A percentile compares a stretch with the other conserved stretches of the same genome.
Conservation (phyloP, 1,140 invertebrate genomes). For the Brachionus asplanchnoidis region DNA sequence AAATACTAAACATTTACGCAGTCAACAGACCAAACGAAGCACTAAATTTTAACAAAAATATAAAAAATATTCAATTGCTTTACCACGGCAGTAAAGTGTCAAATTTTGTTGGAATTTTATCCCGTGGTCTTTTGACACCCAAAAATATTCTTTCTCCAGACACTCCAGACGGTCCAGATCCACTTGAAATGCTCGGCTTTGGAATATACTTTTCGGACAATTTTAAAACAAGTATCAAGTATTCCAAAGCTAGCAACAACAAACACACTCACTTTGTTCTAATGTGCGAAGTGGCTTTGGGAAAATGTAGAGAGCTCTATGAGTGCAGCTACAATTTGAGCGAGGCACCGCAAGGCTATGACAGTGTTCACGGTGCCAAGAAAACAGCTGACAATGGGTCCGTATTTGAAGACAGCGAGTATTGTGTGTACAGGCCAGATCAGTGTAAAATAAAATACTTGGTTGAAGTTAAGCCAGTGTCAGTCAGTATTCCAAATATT, state of each 20-base stretch:
- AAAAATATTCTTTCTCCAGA: slow-evolving; percentile 48
- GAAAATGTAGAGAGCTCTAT: slow-evolving; percentile 45
- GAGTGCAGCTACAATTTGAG: background rate
- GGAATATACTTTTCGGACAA: slow-evolving; percentile 56
- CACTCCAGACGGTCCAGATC: slow-evolving; percentile 49
- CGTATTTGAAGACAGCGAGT: slow-evolving; percentile 54
- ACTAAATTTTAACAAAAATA: slow-evolving; percentile 45
- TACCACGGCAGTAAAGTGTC: slow-evolving; percentile 51
- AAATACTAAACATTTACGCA: slow-evolving; percentile 47
- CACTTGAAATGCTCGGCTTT: slow-evolving; percentile 48
- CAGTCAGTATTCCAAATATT: slow-evolving; percentile 26
- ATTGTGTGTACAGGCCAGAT: slow-evolving; percentile 50
- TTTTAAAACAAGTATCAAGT: slow-evolving; percentile 45
- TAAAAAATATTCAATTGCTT: slow-evolving; percentile 44
- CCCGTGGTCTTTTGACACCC: slow-evolving; percentile 53
- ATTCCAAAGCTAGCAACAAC: background rate
- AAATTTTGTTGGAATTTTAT: slow-evolving; percentile 55
- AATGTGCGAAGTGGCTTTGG: slow-evolving; percentile 53
- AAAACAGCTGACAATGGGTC: slow-evolving; percentile 44
- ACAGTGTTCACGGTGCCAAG: slow-evolving; percentile 53
- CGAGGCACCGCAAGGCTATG: slow-evolving; percentile 49
- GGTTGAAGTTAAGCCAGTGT: slow-evolving; percentile 49
- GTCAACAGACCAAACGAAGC: slow-evolving; percentile 48
- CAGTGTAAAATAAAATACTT: slow-evolving; percentile 53
- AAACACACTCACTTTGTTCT: slow-evolving; percentile 50